Evolutionary conservation across 2,113 vertebrate genomes (phyloP).

Genomic region (Hydrochoerus hydrochaeris): DNA sequence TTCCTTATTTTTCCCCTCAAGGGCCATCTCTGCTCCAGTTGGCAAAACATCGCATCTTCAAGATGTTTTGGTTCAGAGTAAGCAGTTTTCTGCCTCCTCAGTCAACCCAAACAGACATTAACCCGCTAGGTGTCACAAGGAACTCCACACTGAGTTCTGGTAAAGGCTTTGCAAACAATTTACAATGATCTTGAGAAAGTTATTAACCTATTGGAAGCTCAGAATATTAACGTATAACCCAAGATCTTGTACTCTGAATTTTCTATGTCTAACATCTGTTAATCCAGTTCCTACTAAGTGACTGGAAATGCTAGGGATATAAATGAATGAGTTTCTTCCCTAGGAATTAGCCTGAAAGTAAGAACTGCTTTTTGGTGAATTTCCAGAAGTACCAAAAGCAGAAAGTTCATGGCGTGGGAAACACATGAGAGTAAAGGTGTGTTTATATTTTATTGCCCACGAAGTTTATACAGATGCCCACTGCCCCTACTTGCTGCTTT

Average conservation of each 20-base stretch:
- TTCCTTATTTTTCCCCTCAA: neutral
- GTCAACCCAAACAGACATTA: neutral
- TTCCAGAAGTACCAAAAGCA: neutral
- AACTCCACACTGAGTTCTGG: neutral
- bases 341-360: neutral
- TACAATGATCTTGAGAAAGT: neutral
- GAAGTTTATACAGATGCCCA: neutral
- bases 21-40: neutral
- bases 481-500: slow-evolving; percentile 15
- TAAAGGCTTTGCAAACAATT: neutral
- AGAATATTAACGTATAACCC: neutral
- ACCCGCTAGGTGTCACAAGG: neutral
- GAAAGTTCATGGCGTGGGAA: neutral
- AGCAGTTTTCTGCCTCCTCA: neutral
- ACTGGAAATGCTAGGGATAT: neutral
- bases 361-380: neutral
- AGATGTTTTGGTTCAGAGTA: neutral
- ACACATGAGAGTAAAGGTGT: neutral
- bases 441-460: neutral
- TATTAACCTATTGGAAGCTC: neutral
- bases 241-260: neutral
- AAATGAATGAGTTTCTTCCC: neutral
- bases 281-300: neutral
- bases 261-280: neutral
- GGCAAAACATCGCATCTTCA: neutral